These are phyloP conservation scores for Nibea coibor DNA, from an alignment of 2,113 vertebrate species.

Conservation along the genomic window DNA sequence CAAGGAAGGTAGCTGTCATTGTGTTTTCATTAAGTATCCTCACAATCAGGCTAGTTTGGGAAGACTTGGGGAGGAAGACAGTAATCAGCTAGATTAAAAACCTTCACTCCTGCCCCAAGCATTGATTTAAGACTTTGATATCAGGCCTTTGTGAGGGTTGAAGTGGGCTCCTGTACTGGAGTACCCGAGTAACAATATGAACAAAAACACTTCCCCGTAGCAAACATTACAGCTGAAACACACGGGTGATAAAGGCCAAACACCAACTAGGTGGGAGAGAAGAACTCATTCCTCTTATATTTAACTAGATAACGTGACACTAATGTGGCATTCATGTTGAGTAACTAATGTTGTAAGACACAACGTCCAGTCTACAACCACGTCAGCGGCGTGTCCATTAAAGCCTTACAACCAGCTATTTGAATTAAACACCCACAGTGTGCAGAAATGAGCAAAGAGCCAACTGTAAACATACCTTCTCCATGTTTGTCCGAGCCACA, in stretches of 20 bases:
- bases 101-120: no score
- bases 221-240: background rate
- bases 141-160: no score
- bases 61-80: no score
- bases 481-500: conserved; percentile 59
- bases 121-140: no score
- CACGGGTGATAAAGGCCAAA: background rate
- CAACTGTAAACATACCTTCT: conserved; percentile 61
- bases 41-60: no score
- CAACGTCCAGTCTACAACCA: background rate
- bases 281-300: fast-evolving
- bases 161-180: no score
- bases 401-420: background rate
- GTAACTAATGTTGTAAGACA: background rate
- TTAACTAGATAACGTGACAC: background rate
- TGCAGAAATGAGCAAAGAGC: background rate
- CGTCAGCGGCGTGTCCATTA: background rate
- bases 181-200: no score
- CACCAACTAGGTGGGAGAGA: background rate
- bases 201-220: no score
- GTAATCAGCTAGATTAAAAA: no score
- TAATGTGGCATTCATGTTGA: background rate
- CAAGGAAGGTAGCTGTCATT: no score
- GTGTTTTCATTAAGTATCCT: no score
- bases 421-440: background rate